phyloP scores from a whole-genome alignment of 92 coral and sea anemone species.

The Micromussa lordhowensis region DNA sequence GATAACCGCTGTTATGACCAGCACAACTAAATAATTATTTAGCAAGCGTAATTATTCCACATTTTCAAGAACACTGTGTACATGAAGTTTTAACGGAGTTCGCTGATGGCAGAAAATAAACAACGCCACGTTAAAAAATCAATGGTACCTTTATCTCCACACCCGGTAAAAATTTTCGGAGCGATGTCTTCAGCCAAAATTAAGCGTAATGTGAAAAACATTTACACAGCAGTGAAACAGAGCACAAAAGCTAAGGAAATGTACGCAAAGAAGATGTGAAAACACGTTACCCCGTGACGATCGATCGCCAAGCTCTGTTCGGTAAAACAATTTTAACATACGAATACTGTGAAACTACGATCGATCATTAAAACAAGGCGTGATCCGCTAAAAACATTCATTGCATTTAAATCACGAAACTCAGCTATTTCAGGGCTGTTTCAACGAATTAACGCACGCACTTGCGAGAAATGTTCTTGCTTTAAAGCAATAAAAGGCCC shows the following conservation, averaged over 20 bases:
- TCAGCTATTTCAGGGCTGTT: not conserved
- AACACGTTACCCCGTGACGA: not conserved
- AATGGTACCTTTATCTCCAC: not conserved
- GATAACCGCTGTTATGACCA: not conserved
- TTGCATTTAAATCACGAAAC: not conserved
- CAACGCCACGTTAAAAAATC: not conserved
- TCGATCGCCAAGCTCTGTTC: not conserved
- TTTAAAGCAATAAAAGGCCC: not conserved
- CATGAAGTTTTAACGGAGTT: not conserved
- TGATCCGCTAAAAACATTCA: not conserved
- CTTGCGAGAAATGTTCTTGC: not conserved
- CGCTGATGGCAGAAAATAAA: not conserved
- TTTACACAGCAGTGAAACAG: slow-evolving; percentile 18
- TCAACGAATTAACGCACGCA: slow-evolving; percentile 6
- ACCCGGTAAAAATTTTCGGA: not conserved
- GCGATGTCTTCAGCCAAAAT: not conserved
- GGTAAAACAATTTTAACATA: not conserved
- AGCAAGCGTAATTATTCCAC: not conserved
- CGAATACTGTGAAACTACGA: not conserved
- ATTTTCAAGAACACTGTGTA: not conserved
- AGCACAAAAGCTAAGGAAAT: slow-evolving; percentile 12
- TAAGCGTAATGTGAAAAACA: slow-evolving; percentile 16
- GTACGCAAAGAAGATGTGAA: not conserved
- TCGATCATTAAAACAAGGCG: not conserved
- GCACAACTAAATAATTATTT: not conserved